These are phyloP conservation scores for Theristicus caerulescens DNA, from an alignment of 2,113 vertebrate species.

Conservation along the genomic window DNA sequence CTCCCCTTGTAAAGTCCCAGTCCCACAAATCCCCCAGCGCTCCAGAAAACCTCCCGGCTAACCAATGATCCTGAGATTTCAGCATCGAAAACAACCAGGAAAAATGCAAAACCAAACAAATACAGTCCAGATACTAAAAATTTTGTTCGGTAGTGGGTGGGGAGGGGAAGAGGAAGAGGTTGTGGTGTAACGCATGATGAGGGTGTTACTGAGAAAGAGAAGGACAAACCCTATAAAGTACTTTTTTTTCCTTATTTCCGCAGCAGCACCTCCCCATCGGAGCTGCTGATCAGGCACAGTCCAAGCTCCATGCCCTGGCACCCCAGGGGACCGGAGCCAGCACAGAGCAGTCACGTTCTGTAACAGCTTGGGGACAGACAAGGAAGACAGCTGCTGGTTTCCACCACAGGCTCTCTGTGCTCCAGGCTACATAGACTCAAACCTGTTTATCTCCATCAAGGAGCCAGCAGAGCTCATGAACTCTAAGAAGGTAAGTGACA, in stretches of 20 bases:
- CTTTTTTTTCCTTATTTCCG: not conserved
- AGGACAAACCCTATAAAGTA: not conserved
- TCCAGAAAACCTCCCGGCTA: not conserved
- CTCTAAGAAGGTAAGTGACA: not conserved
- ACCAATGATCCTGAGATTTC: not conserved
- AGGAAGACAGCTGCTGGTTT: not conserved
- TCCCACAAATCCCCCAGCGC: not conserved
- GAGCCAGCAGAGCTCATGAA: not conserved
- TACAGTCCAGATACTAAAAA: not conserved
- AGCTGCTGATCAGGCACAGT: not conserved
- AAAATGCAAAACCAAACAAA: slow-evolving; percentile 19
- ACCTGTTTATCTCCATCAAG: not conserved
- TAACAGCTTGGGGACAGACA: not conserved
- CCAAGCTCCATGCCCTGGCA: accelerated
- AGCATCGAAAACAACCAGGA: not conserved
- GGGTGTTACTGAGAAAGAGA: not conserved
- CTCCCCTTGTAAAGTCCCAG: not conserved
- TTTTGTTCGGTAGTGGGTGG: accelerated
- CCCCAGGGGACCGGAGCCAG: not conserved
- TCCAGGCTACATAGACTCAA: not conserved
- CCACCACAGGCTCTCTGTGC: not conserved
- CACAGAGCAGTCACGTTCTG: accelerated
- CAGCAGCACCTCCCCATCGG: not conserved
- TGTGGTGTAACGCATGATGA: not conserved
- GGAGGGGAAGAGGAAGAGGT: slow-evolving; percentile 6